phyloP scores from a whole-genome alignment of 2,888 invertebrate genomes.

The Margaritifera margaritifera region DNA sequence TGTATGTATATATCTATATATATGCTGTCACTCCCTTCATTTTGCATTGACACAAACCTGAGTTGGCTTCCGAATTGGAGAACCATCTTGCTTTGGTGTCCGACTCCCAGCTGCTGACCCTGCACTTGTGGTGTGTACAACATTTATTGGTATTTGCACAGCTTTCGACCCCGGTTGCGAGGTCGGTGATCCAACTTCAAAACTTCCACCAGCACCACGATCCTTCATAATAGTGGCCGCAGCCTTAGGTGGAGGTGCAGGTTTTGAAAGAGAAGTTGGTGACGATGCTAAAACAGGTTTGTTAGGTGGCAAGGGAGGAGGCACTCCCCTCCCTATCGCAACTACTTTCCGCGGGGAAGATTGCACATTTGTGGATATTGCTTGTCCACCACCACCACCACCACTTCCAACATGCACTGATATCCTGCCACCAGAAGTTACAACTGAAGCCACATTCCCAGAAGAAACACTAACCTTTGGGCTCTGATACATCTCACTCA shows the following conservation, averaged over 20 bases:
- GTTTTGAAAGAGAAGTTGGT: constrained; percentile 41
- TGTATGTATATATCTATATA: no score
- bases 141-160: constrained; percentile 64
- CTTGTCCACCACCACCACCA: constrained; percentile 24
- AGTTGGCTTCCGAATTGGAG: constrained; percentile 59
- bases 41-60: constrained; percentile 70
- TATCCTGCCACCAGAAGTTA: constrained; percentile 58
- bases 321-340: constrained; percentile 59
- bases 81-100: constrained; percentile 52
- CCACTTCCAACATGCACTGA: constrained; percentile 57
- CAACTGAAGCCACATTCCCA: constrained; percentile 40
- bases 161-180: constrained; percentile 29
- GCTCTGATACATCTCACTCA: constrained; percentile 24
- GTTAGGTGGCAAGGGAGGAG: constrained; percentile 71
- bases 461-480: constrained; percentile 28
- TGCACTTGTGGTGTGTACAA: constrained; percentile 47
- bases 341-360: constrained; percentile 47
- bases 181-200: constrained; percentile 17
- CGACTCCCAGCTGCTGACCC: constrained; percentile 37
- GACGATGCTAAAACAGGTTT: constrained; percentile 63
- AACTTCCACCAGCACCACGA: constrained; percentile 29
- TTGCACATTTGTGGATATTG: constrained; percentile 16
- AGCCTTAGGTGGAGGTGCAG: constrained; percentile 57
- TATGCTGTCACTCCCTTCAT: constrained; percentile 43
- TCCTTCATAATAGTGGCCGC: constrained; percentile 57